Evolutionary conservation across 2,113 vertebrate genomes (phyloP), one percentile per base, ranked within the genome.

Genomic region (Gnathonemus echidnorhynchus): DNA sequence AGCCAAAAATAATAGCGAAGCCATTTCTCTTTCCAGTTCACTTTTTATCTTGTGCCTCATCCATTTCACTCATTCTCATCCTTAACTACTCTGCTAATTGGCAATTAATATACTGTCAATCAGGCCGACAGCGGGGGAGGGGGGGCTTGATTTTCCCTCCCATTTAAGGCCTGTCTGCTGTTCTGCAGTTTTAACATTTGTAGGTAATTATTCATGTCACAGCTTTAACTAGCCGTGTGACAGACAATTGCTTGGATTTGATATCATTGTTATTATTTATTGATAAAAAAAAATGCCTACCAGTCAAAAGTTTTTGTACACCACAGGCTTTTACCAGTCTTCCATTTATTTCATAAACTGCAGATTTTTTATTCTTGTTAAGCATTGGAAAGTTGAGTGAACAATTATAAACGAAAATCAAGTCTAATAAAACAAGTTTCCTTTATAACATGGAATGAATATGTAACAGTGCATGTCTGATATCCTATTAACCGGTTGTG

Each of bases 41-140:
- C 35, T 39, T 17, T 77, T 77, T 39, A 15, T 77, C 35, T 15
- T 7, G 10, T 17, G 27, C 27, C 35, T 80, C 35, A 39, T 80
- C 74, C 74, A 42, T 77, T 39, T 39, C 74, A 19, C 31, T 77
- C 31, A 17, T 42, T 42, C 74, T 80, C 35, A 80, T 19, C 74
- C 35, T 80, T 80, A 80, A 80, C 74, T 80, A 80, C 74, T 80
- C 74, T 80, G 35, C 74, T 80, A 80, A 80, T 39, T 80, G 74
- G 74, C 74, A 42, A 77, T 77, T 77, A 77, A 77, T 77, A 77
- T 77, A 39, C 74, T 77, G 74, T 35, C 74, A 39, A 19, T 77
- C 74, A 77, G 17, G 35, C 13, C 3, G 5, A 39, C 1, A 77
- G 31, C 31, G 6, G 31, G 17, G 70, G 6, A 35, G 15, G 70